Evolutionary conservation across 1,140 invertebrate genomes (phyloP).

Genomic region (Alviniconcha marisindica): DNA sequence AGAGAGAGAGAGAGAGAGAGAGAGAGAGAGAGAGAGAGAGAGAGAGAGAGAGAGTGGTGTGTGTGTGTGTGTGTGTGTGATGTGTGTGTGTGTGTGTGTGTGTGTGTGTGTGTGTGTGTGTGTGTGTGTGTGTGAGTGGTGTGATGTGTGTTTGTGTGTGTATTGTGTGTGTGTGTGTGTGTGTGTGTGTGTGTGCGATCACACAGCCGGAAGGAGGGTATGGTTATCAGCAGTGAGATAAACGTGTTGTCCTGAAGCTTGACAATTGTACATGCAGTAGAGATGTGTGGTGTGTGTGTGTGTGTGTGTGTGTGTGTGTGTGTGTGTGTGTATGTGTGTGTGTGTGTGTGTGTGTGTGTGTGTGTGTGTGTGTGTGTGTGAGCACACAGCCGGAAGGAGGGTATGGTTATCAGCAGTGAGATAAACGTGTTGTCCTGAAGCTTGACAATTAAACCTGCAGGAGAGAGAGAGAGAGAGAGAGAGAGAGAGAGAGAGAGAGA

Average conservation of each 20-base stretch:
- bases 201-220: too few species aligned
- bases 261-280: too few species aligned
- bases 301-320: conserved; percentile 5
- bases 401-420: too few species aligned
- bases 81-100: conserved; percentile 8
- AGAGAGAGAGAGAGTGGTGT: neutral
- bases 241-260: too few species aligned
- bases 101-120: neutral
- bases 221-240: too few species aligned
- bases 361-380: neutral
- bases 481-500: neutral
- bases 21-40: conserved; percentile 10
- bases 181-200: too few species aligned
- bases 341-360: neutral
- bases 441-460: too few species aligned
- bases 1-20: conserved; percentile 7
- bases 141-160: conserved; percentile 11
- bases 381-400: neutral
- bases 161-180: neutral
- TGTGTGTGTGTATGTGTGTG: neutral
- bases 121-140: neutral
- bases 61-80: neutral
- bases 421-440: too few species aligned
- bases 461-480: neutral
- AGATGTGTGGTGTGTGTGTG: conserved; percentile 7